Conservation (phyloP, 2,113 vertebrate species). For the Dromaius novaehollandiae region DNA sequence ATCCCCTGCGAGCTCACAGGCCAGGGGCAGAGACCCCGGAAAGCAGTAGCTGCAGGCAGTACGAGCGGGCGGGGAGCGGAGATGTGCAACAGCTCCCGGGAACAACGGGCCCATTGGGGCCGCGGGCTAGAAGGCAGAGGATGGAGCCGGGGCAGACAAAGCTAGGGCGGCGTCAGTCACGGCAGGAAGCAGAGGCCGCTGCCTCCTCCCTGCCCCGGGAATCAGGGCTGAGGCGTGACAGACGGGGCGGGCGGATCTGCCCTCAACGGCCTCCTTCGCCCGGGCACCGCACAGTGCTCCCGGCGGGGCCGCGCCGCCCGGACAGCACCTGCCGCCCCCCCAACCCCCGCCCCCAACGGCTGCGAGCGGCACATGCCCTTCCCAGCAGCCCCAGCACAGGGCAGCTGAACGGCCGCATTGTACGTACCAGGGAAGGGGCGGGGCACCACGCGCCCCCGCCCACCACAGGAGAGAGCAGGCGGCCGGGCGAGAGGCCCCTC, state of each 20-base stretch:
- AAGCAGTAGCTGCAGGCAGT: not conserved
- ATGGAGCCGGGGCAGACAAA: accelerated
- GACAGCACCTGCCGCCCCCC: too few species aligned
- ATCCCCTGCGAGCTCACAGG: accelerated
- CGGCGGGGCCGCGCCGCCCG: too few species aligned
- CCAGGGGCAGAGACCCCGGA: too few species aligned
- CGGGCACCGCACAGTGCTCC: too few species aligned
- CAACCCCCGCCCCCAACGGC: accelerated
- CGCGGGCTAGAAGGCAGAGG: not conserved
- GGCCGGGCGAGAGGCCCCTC: too few species aligned
- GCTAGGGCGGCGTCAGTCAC: not conserved
- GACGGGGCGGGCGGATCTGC: accelerated
- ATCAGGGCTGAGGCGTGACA: accelerated
- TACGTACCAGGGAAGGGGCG: not conserved
- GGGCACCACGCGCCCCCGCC: not conserved
- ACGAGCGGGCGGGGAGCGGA: too few species aligned
- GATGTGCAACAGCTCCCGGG: accelerated
- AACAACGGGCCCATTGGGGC: accelerated
- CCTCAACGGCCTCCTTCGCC: accelerated
- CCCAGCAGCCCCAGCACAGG: not conserved
- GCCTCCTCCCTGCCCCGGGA: too few species aligned
- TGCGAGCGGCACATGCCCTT: accelerated
- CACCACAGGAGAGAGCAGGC: not conserved
- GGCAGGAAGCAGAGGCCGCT: too few species aligned
- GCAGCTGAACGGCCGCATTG: accelerated